Base-by-base conservation (phyloP, 1,140 invertebrate genomes). In the Drosophila kurseongensis region DNA sequence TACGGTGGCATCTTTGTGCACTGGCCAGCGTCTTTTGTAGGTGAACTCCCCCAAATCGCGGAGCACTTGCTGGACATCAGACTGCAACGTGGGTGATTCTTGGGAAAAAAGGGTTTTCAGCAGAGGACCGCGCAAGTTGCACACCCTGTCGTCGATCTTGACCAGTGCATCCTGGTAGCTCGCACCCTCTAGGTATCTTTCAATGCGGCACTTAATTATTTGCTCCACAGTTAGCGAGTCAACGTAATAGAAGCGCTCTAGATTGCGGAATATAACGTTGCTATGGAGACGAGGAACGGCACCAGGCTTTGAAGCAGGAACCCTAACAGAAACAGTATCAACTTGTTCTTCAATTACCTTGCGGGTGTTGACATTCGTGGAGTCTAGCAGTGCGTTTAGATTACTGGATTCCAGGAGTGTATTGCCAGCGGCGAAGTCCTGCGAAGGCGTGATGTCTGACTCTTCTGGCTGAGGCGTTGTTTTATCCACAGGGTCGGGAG, bases 381-480 rank as follows among this genome's bases (percentile, higher is more conserved):
- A 35, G 44, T 83, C 62, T 8, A 88, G 36, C 0, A 88, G 14
- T 0, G 32, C 12, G 7, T 72, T 32, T 9, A 86, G 10, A 10
- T 89, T 56, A 0, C 84, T 58, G 8, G 79, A 89, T 23, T 47
- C 63, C 14, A 89, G 36, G 2, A 88, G 14, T 0, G 76, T 77
- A 23, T 88, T 84, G 41, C 55, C 76, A 4, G 29, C 32, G 2
- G 76, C 47, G 12, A 88, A 71, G 0, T 51, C 84, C 56, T 83
- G 84, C 5, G 83, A 89, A 1, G 55, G 44, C 3, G 83, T 79
- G 5, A 66, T 40, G 5, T 48, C 3, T 1, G 6, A 0, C 9
- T 16, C 14, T 10, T 27, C 13, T 8, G 4, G 36, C n/a, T 38
- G 14, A 6, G 38, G 16, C 18, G 10, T 9, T 38, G 10, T 18